These are phyloP conservation scores for Anthoscopus minutus DNA, from an alignment of 2,113 vertebrate species.

Conservation along the genomic window DNA sequence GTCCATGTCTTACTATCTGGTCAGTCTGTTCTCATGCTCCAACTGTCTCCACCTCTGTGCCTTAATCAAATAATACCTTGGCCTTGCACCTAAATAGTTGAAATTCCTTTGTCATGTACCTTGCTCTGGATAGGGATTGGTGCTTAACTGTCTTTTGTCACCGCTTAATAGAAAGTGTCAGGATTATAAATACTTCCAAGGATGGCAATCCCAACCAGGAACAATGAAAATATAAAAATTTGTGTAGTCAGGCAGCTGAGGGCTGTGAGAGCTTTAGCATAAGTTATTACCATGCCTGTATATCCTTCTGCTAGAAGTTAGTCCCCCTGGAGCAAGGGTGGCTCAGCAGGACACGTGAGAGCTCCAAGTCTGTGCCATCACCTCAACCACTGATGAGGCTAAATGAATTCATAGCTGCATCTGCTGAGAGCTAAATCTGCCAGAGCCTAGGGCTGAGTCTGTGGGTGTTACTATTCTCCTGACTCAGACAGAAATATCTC, in stretches of 20 bases:
- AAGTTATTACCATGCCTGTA: not conserved
- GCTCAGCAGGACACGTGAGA: not conserved
- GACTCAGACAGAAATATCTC: conserved; percentile 52
- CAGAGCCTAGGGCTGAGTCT: conserved; percentile 28
- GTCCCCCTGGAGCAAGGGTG: not conserved
- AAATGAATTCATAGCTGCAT: conserved; percentile 27
- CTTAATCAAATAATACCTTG: conserved; percentile 27
- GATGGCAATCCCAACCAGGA: not conserved
- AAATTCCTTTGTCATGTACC: not conserved
- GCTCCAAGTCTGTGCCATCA: not conserved
- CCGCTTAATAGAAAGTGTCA: not conserved
- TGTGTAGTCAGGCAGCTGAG: not conserved
- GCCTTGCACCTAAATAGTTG: conserved; percentile 20
- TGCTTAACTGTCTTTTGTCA: not conserved
- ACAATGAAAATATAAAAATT: not conserved
- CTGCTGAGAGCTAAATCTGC: conserved; percentile 41
- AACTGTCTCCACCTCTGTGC: not conserved
- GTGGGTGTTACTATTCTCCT: conserved; percentile 44
- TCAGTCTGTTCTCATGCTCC: not conserved
- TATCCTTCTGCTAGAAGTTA: not conserved
- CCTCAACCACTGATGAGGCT: not conserved
- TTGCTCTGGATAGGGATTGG: not conserved
- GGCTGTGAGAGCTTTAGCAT: not conserved
- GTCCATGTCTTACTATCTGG: not conserved
- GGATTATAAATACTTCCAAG: not conserved